Base-by-base conservation (phyloP, 2,888 invertebrate genomes). In the Heliconius ismenius region DNA sequence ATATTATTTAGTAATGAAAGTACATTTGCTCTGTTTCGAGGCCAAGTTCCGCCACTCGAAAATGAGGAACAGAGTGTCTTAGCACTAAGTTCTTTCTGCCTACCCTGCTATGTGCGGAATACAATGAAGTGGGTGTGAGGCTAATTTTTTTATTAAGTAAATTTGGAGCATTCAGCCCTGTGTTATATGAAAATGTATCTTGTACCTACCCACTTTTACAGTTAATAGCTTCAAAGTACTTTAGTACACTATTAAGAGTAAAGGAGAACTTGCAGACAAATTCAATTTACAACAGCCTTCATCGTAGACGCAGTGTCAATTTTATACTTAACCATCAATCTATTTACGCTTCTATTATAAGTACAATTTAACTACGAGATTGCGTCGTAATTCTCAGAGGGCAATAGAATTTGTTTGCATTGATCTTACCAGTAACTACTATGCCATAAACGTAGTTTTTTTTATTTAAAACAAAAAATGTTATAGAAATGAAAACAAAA, bases 261-360 rank as follows among this genome's bases (percentile, higher is more conserved):
- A 36, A 86, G 88, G 87, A 86, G 90, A 90, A 92, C 90, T 91
- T 88, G 92, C 92, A 92, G 93, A 94, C 93, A 92, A 94, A 94
- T 92, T 93, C 92, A 93, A 93, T 93, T 93, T 92, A 89, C 91
- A 89, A 87, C 85, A 91, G 90, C 90, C 90, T 89, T 90, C 90
- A 85, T 83, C 85, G 84, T 81, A 89, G 90, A 91, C 88, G 89
- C 91, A 91, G 91, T 87, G 89, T 86, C 88, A 88, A 91, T 88
- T 88, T 90, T 89, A 90, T 89, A 90, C 90, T 89, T 83, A 88
- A 87, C 87, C 89, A 89, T 88, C 90, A 89, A 90, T 89, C 90
- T 90, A 91, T 91, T 92, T 91, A 91, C 89, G 88, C 87, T 86
- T 84, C 83, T 89, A 91, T 91, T 89, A 87, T 87, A 89, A 87